A percentile compares a stretch with the other conserved stretches of the same genome.
phyloP scores from a whole-genome alignment of 2,113 vertebrate species.

The Colistium nudipinnis region DNA sequence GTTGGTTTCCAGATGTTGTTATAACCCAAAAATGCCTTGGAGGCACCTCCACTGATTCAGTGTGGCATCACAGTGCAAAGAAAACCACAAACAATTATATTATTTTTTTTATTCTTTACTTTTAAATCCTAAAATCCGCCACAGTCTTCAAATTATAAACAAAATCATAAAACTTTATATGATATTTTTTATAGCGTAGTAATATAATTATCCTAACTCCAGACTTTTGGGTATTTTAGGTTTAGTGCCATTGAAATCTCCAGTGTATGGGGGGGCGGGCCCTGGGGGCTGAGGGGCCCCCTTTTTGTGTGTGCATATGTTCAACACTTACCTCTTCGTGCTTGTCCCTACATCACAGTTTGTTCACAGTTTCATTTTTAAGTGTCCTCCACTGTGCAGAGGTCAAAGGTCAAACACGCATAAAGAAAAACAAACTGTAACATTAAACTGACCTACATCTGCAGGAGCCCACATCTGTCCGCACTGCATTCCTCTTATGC shows the following conservation, averaged over 20 bases:
- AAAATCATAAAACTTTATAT: neutral
- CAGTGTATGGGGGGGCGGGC: no score
- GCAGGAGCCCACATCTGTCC: neutral
- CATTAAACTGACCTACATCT: constrained; percentile 8
- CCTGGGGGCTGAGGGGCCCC: neutral
- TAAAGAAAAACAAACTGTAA: constrained; percentile 14
- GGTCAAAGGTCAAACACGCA: constrained; percentile 20
- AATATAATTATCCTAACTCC: neutral
- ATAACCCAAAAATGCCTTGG: neutral
- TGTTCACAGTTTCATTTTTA: no score
- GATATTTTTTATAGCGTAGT: neutral
- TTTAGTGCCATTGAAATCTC: neutral
- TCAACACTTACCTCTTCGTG: neutral
- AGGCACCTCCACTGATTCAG: neutral
- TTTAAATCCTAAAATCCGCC: neutral
- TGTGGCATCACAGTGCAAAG: no score
- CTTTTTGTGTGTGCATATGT: no score
- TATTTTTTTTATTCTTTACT: neutral
- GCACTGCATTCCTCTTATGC: constrained; percentile 16
- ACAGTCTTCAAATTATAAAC: neutral
- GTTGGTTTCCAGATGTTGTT: neutral
- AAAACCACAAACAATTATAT: no score
- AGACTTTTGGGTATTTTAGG: neutral
- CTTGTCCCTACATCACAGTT: neutral
- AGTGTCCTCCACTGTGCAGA: neutral